Percentiles rank a stretch among this genome's conserved stretches.
These are phyloP conservation scores for Callospermophilus lateralis DNA, from an alignment of 2,113 vertebrate genomes.

Conservation along the genomic window DNA sequence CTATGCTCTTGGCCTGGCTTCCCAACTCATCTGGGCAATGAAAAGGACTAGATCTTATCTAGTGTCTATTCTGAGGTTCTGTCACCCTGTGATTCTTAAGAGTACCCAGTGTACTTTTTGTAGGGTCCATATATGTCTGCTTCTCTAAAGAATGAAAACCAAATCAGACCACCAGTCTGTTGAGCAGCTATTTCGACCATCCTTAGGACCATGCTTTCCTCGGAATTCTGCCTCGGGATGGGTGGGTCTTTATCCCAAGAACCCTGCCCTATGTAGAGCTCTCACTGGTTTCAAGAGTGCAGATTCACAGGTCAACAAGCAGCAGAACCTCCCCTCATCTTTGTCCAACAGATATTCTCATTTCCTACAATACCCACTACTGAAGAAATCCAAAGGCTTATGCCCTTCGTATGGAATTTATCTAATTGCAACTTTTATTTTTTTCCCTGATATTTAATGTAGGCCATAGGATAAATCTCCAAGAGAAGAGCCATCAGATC, in stretches of 20 bases:
- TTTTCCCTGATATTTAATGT: background rate
- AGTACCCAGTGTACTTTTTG: background rate
- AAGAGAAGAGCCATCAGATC: background rate
- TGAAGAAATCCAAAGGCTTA: background rate
- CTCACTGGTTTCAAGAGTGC: background rate
- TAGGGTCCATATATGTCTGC: background rate
- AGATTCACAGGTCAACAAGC: background rate
- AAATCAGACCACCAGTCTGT: background rate
- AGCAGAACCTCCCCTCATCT: background rate
- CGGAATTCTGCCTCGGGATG: background rate
- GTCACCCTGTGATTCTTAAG: conserved; percentile 25
- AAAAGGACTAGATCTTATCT: background rate
- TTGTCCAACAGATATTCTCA: background rate
- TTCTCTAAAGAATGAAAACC: background rate
- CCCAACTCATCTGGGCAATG: background rate
- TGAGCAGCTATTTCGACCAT: background rate
- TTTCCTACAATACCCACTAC: background rate
- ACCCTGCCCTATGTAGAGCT: background rate
- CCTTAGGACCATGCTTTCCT: background rate
- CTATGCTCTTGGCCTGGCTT: background rate
- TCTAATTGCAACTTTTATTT: background rate
- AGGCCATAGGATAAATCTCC: background rate
- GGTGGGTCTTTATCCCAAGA: background rate
- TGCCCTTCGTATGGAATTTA: background rate
- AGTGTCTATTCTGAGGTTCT: background rate